phyloP scores from a whole-genome alignment of 2,888 invertebrate genomes.

The Lycocerus yunnanus region DNA sequence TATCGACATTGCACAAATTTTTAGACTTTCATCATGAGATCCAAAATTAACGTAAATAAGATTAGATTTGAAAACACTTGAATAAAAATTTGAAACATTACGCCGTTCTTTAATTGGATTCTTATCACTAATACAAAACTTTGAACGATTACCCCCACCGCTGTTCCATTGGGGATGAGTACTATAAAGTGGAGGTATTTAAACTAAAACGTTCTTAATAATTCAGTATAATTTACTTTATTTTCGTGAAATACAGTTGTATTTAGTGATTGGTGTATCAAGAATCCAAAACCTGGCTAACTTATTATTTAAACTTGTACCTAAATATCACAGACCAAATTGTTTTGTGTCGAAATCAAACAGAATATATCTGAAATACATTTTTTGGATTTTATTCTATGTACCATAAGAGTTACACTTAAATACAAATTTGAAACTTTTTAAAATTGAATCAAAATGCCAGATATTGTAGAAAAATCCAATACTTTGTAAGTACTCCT shows the following conservation, averaged over 20 bases:
- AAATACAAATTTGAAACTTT: conserved; percentile 27
- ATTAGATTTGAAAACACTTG: neutral
- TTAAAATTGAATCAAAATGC: conserved; percentile 32
- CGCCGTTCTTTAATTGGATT: neutral
- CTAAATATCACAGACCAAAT: conserved; percentile 61
- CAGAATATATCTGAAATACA: conserved; percentile 49
- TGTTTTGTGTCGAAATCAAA: conserved; percentile 58
- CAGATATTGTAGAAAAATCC: conserved; percentile 45
- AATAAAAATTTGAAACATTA: neutral
- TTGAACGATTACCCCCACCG: conserved; percentile 6
- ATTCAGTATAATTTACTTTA: neutral
- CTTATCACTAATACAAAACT: conserved; percentile 14
- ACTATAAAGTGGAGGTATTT: neutral
- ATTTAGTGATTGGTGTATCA: neutral
- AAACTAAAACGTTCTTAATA: neutral
- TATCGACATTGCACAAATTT: neutral
- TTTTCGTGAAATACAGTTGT: neutral
- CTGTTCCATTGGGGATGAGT: neutral
- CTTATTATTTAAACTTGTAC: conserved; percentile 53
- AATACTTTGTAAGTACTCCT: conserved; percentile 42
- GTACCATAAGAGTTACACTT: conserved; percentile 57
- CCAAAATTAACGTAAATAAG: neutral
- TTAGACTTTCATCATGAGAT: neutral
- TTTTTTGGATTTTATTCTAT: conserved; percentile 55
- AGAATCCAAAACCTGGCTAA: conserved; percentile 47